A percentile compares a stretch with the other conserved stretches of the same genome.
phyloP scores from a whole-genome alignment of 2,888 invertebrate species.

The Cheilosia grossa region DNA sequence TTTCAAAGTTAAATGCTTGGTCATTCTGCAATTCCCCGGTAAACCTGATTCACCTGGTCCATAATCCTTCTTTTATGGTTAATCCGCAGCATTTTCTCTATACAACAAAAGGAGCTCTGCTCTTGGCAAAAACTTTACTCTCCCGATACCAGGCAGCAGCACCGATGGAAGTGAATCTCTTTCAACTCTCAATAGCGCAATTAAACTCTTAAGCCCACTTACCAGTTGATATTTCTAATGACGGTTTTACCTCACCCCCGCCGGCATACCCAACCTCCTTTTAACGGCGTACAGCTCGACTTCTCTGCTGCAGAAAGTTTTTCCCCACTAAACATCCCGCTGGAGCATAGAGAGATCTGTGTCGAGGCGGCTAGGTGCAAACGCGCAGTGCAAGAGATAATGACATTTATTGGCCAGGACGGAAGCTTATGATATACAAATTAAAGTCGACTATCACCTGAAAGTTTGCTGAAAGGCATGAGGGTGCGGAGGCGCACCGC shows the following conservation, averaged over 20 bases:
- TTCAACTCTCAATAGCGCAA: conserved; percentile 68
- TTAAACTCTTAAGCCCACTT: conserved; percentile 74
- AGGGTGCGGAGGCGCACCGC: conserved; percentile 1
- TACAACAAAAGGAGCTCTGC: conserved; percentile 18
- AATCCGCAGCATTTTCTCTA: conserved; percentile 17
- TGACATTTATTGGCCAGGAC: conserved; percentile 69
- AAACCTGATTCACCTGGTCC: conserved; percentile 26
- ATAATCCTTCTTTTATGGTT: conserved; percentile 34
- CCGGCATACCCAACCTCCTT: background rate
- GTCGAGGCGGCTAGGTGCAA: background rate
- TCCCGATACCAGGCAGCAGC: conserved; percentile 24
- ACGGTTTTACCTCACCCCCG: conserved; percentile 16
- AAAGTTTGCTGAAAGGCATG: conserved; percentile 54
- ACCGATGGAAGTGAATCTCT: conserved; percentile 37
- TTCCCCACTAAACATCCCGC: conserved; percentile 56
- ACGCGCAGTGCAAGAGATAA: conserved; percentile 22
- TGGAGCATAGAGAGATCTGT: conserved; percentile 1
- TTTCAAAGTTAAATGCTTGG: conserved; percentile 63
- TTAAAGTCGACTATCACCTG: conserved; percentile 71
- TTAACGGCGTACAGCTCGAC: conserved; percentile 49
- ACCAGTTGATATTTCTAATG: conserved; percentile 74
- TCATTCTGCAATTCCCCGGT: conserved; percentile 47
- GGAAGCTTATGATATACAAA: conserved; percentile 69
- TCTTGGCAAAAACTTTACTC: conserved; percentile 18
- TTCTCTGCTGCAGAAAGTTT: conserved; percentile 61